phyloP scores from a whole-genome alignment of 2,113 vertebrate genomes.

The Eclectus roratus region DNA sequence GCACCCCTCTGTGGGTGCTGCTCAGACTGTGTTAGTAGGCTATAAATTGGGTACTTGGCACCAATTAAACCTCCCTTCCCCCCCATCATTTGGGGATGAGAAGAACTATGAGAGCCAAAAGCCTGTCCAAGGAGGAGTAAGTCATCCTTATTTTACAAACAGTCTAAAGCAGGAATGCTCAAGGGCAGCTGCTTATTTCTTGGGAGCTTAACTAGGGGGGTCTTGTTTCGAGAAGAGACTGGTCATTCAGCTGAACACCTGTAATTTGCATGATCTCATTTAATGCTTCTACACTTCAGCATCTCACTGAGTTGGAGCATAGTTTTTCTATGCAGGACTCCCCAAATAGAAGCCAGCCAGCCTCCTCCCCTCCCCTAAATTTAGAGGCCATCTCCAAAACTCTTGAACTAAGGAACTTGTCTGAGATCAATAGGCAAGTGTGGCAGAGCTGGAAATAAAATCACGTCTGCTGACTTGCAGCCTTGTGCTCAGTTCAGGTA shows the following conservation, averaged over 20 bases:
- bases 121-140: neutral
- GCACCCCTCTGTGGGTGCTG: neutral
- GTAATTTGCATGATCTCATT: slow-evolving; percentile 19
- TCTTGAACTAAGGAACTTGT: slow-evolving; percentile 56
- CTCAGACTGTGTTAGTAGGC: neutral
- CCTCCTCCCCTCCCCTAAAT: slow-evolving; percentile 62
- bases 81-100: neutral
- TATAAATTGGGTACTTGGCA: neutral
- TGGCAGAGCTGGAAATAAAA: slow-evolving; percentile 44
- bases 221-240: neutral
- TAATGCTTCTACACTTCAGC: slow-evolving; percentile 24
- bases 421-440: slow-evolving; percentile 52
- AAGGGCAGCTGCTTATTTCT: slow-evolving; percentile 34
- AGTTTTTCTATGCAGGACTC: neutral
- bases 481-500: slow-evolving; percentile 57
- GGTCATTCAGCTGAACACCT: slow-evolving; percentile 29
- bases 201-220: neutral
- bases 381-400: slow-evolving; percentile 53
- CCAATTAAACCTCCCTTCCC: neutral
- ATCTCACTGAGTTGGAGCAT: neutral
- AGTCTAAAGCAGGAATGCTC: neutral
- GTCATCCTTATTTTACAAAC: neutral
- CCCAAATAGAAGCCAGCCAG: slow-evolving; percentile 54
- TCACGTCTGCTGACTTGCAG: slow-evolving; percentile 53
- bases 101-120: neutral